These are phyloP conservation scores for Drosophila saltans DNA, from an alignment of 1,140 invertebrate genomes.

Conservation along the genomic window DNA sequence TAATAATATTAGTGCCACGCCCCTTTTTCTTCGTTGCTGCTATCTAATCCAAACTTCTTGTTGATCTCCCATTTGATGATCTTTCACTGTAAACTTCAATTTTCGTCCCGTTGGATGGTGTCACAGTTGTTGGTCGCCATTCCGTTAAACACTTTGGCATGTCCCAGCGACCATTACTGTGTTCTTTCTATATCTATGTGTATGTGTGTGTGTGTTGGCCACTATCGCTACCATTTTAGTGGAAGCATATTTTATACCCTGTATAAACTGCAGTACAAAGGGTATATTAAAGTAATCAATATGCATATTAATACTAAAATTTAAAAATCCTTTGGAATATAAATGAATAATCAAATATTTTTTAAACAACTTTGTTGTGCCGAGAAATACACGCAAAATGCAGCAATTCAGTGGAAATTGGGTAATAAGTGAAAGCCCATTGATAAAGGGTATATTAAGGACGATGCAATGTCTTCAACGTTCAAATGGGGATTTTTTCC, in stretches of 20 bases:
- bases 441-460: neutral
- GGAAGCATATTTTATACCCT: neutral
- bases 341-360: too few relatives aligned
- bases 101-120: slow-evolving; percentile 8
- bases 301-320: too few relatives aligned
- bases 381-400: too few relatives aligned
- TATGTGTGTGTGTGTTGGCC: slow-evolving; percentile 44
- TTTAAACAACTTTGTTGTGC: too few relatives aligned
- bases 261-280: neutral
- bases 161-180: slow-evolving; percentile 59
- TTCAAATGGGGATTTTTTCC: slow-evolving; percentile 38
- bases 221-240: slow-evolving; percentile 45
- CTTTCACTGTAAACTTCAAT: slow-evolving; percentile 23
- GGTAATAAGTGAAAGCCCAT: neutral
- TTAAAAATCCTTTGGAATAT: too few relatives aligned
- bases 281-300: too few relatives aligned
- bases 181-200: slow-evolving; percentile 33
- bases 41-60: neutral
- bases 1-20: too few relatives aligned
- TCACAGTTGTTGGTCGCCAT: slow-evolving; percentile 56
- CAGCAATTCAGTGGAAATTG: too few relatives aligned
- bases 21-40: too few relatives aligned
- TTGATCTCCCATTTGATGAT: neutral
- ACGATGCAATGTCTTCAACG: neutral
- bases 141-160: slow-evolving; percentile 67